These are phyloP conservation scores for Hippolais icterina DNA, from an alignment of 2,113 vertebrate genomes.

Conservation along the genomic window DNA sequence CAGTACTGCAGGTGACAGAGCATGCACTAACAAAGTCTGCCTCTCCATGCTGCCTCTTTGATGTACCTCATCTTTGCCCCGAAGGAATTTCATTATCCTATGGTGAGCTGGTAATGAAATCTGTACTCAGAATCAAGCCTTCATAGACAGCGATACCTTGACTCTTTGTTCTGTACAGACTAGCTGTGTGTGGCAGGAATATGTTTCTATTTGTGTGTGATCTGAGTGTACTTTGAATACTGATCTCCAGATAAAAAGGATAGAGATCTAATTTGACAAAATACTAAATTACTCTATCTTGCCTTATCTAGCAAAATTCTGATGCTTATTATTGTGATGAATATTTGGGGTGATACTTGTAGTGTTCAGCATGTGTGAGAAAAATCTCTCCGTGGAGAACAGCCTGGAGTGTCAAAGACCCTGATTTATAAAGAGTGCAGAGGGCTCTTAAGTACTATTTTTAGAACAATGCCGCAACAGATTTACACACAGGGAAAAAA, in stretches of 20 bases:
- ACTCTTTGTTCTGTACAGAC: conserved; percentile 67
- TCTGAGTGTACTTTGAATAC: conserved; percentile 63
- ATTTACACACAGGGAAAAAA: conserved; percentile 66
- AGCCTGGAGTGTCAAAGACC: conserved; percentile 66
- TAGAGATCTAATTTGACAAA: conserved; percentile 68
- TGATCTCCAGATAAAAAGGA: conserved; percentile 63
- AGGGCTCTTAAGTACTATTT: conserved; percentile 76
- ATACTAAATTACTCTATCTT: conserved; percentile 62
- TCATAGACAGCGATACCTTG: conserved; percentile 63
- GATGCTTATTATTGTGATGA: conserved; percentile 56
- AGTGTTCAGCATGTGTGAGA: conserved; percentile 44
- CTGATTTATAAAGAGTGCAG: conserved; percentile 77
- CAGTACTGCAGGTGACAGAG: conserved; percentile 61
- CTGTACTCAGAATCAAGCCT: conserved; percentile 69
- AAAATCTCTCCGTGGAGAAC: conserved; percentile 21
- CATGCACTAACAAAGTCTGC: conserved; percentile 62
- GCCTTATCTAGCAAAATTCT: conserved; percentile 60
- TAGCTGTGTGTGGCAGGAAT: conserved; percentile 64
- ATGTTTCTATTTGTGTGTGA: conserved; percentile 58
- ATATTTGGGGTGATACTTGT: conserved; percentile 43
- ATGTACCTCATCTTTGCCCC: conserved; percentile 66
- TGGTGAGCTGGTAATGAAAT: conserved; percentile 70
- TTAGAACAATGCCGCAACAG: conserved; percentile 77
- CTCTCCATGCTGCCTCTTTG: conserved; percentile 63
- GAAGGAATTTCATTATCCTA: conserved; percentile 73